Base-by-base conservation (phyloP, 1,140 invertebrate genomes). In the Conus betulinus region DNA sequence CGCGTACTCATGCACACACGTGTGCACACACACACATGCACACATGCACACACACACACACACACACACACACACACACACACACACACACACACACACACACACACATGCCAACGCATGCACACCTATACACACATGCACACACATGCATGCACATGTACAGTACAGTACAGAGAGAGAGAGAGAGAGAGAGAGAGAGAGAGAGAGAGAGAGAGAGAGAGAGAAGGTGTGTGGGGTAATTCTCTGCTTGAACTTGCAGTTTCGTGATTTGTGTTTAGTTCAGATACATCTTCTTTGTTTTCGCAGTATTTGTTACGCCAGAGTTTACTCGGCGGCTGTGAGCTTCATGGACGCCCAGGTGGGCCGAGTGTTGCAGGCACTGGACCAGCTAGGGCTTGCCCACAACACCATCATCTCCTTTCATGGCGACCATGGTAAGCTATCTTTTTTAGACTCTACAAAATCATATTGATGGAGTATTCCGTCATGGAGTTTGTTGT, bases 331-430 rank as follows among this genome's bases (percentile, higher is more conserved):
- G 17, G 53, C 83, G n/a, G 55, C 83, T 20, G 52, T 51, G n/a
- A 84, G 55, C 20, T 98, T 98, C 93, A 96, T 98, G 27, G 98
- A 98, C 94, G 95, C 97, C 93, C 95, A 98, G 27, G 96, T 98
- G 90, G 98, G 98, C 52, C 93, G 96, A 89, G 93, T 98, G 76
- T 89, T 98, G 20, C 91, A 95, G 8, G 93, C 96, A 83, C 91
- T 98, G n/a, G 94, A 97, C n/a, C 84, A 84, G 23, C 92, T 92
- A 11, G 93, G 93, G 23, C 86, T 96, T 90, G 91, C 95, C 81
- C 95, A 96, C 25, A 96, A 97, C 90, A 98, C 98, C 25, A 96
- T 97, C n/a, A 94, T 98, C 51, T 95, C 97, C 84, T 94, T 98
- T 52, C 97, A 97, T 57, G 97, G 97, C 81, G 98, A 98, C 95